phyloP scores from a whole-genome alignment of 2,113 vertebrate genomes.

The Rattus rattus region DNA sequence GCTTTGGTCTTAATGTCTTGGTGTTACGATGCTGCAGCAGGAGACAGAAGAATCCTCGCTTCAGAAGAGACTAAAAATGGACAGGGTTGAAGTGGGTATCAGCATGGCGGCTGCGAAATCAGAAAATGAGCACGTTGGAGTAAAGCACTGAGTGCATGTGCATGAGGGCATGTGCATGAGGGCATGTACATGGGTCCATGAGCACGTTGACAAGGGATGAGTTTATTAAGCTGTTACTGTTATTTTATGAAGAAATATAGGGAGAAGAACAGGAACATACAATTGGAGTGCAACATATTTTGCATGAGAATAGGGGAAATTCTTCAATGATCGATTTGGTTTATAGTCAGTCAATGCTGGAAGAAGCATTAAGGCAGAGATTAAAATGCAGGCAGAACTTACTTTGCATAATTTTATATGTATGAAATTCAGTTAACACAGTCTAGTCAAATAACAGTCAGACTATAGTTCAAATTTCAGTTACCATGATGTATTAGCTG shows the following conservation, averaged over 20 bases:
- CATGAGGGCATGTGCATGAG: too few species aligned
- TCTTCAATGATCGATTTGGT: neutral
- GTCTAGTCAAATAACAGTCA: neutral
- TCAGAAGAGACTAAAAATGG: neutral
- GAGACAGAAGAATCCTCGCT: neutral
- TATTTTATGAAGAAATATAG: neutral
- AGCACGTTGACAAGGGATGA: neutral
- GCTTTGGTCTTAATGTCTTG: neutral
- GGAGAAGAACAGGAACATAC: neutral
- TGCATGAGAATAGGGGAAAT: conserved; percentile 21
- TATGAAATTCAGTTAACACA: neutral
- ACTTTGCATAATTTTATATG: neutral
- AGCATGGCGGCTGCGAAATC: neutral
- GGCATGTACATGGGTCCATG: too few species aligned
- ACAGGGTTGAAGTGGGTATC: neutral
- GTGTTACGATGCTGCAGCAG: neutral
- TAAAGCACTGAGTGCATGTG: too few species aligned
- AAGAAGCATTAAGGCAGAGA: neutral
- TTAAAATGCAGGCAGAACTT: neutral
- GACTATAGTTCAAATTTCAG: neutral
- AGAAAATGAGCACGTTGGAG: too few species aligned
- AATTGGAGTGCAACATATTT: neutral
- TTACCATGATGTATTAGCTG: neutral
- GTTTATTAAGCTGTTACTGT: neutral
- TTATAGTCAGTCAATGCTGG: neutral